These are phyloP conservation scores for Brachyhypopomus occidentalis DNA, from an alignment of 2,113 vertebrate species.

Conservation along the genomic window DNA sequence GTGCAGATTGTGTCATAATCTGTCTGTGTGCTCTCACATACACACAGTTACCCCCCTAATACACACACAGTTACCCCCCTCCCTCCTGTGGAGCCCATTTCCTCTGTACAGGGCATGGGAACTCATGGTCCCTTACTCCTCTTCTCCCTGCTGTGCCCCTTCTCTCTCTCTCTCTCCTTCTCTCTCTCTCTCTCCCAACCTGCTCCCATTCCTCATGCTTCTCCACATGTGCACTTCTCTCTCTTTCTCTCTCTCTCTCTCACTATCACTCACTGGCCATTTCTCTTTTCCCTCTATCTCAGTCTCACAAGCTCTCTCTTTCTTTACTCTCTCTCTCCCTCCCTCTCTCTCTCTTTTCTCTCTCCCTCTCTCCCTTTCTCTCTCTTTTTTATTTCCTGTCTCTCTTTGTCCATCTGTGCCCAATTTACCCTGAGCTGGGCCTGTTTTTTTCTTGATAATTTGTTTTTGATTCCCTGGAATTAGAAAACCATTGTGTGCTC, in stretches of 20 bases:
- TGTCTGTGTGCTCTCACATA: slow-evolving; percentile 42
- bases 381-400: slow-evolving; percentile 70
- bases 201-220: slow-evolving; percentile 52
- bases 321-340: no score
- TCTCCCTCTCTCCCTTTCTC: slow-evolving; percentile 9
- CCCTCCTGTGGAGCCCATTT: slow-evolving; percentile 74
- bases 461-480: slow-evolving; percentile 98
- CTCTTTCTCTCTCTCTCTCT: slow-evolving; percentile 41
- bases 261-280: slow-evolving; percentile 28
- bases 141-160: slow-evolving; percentile 57
- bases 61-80: no score
- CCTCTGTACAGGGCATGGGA: slow-evolving; percentile 79
- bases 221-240: slow-evolving; percentile 57
- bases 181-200: slow-evolving; percentile 26
- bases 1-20: slow-evolving; percentile 2
- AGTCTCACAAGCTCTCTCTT: slow-evolving; percentile 33
- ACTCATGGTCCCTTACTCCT: slow-evolving; percentile 42
- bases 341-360: slow-evolving; percentile 40
- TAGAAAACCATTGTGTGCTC: slow-evolving; percentile 88
- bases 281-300: slow-evolving; percentile 62
- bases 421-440: slow-evolving; percentile 87
- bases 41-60: slow-evolving; percentile 56
- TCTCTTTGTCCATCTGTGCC: slow-evolving; percentile 86
- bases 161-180: slow-evolving; percentile 51
- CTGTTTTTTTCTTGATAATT: slow-evolving; percentile 84